Evolutionary conservation across 2,888 invertebrate genomes (phyloP), one percentile per base, ranked within the genome.

Genomic region (Alcis repandata): DNA sequence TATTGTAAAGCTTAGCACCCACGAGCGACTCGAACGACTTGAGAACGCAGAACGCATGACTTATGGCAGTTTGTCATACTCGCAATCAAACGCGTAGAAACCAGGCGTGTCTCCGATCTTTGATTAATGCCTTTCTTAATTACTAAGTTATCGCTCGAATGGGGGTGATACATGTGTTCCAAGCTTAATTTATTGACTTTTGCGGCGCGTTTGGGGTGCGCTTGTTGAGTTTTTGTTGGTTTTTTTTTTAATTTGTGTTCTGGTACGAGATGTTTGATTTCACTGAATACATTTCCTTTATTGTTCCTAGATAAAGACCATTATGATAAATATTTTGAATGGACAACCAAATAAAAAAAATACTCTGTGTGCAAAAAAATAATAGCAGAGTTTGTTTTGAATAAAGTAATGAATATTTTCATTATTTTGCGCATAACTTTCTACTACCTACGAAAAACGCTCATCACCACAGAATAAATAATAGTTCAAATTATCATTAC

Each of bases 91-190:
- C 81, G 80, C 77, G 69, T 75, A 79, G 72, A 74, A 74, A 83
- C 79, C 78, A 80, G 80, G 78, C 80, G 52, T 82, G 81, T 85
- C 88, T 83, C 88, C 86, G 83, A 91, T 87, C 82, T 79, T 79
- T 92, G 92, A 93, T 93, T 91, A 92, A 93, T 93, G 92, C 78
- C 72, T 90, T 91, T 91, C 92, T 91, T 93, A 92, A 93, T 93
- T 93, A 92, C 91, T 82, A 89, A 91, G 89, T 89, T 89, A 90
- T 88, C 88, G 87, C 79, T 82, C 74, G 73, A 73, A 79, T 74
- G 79, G 78, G 79, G 84, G 83, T 80, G 81, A 79, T 88, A 87
- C 91, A 91, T 91, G 90, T 91, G 92, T 90, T 89, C 86, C 80
- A 64, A 69, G 81, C 77, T 80, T 90, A 91, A 92, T 92, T 91